These are phyloP conservation scores for Ginglymostoma cirratum DNA, from an alignment of 2,113 vertebrate species.

Conservation along the genomic window DNA sequence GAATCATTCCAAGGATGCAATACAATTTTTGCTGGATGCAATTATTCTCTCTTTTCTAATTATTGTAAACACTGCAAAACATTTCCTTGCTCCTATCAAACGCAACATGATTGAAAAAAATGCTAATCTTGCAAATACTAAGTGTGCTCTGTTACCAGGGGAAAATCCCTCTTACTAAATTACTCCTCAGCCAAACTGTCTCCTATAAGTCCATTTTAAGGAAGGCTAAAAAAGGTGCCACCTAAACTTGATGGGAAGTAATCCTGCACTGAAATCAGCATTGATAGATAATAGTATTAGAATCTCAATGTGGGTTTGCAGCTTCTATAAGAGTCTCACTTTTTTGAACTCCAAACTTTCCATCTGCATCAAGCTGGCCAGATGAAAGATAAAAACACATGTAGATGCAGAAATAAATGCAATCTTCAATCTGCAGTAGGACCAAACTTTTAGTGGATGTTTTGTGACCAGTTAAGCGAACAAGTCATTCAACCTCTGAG, in stretches of 20 bases:
- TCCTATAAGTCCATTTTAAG: background rate
- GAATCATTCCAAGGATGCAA: background rate
- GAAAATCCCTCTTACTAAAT: background rate
- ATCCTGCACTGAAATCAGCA: no score
- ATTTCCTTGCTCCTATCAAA: background rate
- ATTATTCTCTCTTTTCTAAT: background rate
- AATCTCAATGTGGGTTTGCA: background rate
- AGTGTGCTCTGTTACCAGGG: background rate
- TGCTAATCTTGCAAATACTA: background rate
- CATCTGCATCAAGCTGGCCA: background rate
- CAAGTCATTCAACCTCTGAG: background rate
- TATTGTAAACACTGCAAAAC: background rate
- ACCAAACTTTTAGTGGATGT: background rate
- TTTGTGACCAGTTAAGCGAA: background rate
- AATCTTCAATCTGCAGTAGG: background rate
- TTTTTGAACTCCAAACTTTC: background rate
- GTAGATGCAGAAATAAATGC: background rate
- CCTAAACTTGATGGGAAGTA: background rate
- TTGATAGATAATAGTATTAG: background rate
- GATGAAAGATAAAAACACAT: background rate
- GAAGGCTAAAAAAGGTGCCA: background rate
- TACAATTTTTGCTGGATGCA: background rate
- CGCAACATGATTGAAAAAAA: background rate
- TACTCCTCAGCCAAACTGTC: background rate
- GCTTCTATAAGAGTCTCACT: background rate